phyloP scores from a whole-genome alignment of 2,797 vertebrate species.

The Sebastes paucispinis region DNA sequence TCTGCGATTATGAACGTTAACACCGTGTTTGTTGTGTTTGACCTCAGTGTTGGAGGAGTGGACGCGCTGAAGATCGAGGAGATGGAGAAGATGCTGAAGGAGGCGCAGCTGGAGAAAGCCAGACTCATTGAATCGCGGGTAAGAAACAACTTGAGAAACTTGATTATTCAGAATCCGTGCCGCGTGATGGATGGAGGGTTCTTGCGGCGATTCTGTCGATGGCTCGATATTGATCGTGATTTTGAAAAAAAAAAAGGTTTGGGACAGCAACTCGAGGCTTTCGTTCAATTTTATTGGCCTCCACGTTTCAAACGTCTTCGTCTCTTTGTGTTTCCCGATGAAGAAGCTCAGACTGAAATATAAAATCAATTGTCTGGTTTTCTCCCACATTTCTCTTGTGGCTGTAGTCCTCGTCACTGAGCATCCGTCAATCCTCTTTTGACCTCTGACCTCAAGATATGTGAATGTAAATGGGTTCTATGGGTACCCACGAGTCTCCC shows the following conservation, averaged over 20 bases:
- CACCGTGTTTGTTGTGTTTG: not conserved
- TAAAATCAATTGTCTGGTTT: not conserved
- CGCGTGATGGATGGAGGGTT: slow-evolving; percentile 32
- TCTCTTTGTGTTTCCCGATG: slow-evolving; percentile 2
- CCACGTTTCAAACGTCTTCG: not conserved
- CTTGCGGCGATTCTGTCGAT: not conserved
- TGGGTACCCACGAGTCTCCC: too few relatives aligned
- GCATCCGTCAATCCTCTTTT: too few relatives aligned
- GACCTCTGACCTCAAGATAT: too few relatives aligned
- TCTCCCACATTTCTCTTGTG: not conserved
- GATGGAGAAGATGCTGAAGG: slow-evolving; percentile 97
- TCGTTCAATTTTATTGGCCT: slow-evolving; percentile 36
- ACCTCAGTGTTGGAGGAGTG: slow-evolving; percentile 84
- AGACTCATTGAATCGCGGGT: slow-evolving; percentile 92
- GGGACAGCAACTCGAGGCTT: not conserved
- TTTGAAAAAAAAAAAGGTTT: not conserved
- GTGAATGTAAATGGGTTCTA: too few relatives aligned
- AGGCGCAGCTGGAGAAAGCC: slow-evolving; percentile 92
- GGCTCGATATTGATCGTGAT: not conserved
- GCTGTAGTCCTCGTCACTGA: not conserved
- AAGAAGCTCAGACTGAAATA: not conserved
- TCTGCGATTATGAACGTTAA: not conserved
- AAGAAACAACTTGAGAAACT: slow-evolving; percentile 49
- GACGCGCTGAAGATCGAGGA: slow-evolving; percentile 91
- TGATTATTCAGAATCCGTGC: slow-evolving; percentile 20